A percentile compares a stretch with the other conserved stretches of the same genome.
Evolutionary conservation across 2,113 vertebrate genomes (phyloP).

Genomic region (Ardeotis arabs): DNA sequence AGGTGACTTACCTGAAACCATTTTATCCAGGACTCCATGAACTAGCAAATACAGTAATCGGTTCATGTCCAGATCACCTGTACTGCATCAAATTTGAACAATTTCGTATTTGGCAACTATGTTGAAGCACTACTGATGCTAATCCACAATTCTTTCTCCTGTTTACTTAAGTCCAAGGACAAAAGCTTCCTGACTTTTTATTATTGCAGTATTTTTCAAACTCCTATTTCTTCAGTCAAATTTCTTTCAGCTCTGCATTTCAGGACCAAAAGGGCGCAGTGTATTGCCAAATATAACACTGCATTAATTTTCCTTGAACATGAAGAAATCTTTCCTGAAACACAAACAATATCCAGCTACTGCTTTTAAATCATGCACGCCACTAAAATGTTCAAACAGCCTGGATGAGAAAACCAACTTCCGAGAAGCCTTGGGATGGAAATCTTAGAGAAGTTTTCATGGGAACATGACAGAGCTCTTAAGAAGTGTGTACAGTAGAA

Average conservation of each 20-base stretch:
- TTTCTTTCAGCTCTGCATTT: not conserved
- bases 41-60: not conserved
- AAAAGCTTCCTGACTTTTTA: not conserved
- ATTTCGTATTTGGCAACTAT: not conserved
- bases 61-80: not conserved
- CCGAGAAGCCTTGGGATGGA: not conserved
- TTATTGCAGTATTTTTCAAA: not conserved
- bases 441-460: not conserved
- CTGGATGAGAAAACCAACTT: not conserved
- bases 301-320: not conserved
- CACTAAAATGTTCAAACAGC: not conserved
- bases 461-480: not conserved
- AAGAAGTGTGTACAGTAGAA: not conserved
- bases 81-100: not conserved
- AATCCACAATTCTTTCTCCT: not conserved
- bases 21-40: not conserved
- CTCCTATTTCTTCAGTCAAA: not conserved
- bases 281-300: not conserved
- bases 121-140: not conserved
- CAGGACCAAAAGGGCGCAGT: fast-evolving
- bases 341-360: not conserved
- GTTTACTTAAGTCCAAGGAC: not conserved
- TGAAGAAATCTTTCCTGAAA: not conserved
- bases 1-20: not conserved
- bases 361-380: not conserved